phyloP scores from a whole-genome alignment of 1,140 invertebrate genomes.

The Spodoptera frugiperda region DNA sequence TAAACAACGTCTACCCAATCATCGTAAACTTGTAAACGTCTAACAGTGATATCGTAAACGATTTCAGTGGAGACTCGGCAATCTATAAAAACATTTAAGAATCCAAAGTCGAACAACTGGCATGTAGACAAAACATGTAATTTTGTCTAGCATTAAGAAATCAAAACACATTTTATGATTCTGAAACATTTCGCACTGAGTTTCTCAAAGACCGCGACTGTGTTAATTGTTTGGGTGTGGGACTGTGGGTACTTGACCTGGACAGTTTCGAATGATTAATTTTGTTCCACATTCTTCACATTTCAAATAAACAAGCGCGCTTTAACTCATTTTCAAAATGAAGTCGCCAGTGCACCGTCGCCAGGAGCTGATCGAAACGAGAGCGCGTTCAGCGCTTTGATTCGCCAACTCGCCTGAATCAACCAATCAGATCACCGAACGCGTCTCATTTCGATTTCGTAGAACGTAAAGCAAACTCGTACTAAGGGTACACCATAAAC shows the following conservation, averaged over 20 bases:
- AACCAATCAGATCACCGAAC: too few relatives aligned
- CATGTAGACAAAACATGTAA: constrained; percentile 54
- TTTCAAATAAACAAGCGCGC: background rate
- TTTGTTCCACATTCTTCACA: too few relatives aligned
- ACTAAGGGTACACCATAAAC: too few relatives aligned
- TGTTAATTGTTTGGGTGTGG: constrained; percentile 12
- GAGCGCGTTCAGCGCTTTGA: too few relatives aligned
- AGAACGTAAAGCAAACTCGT: too few relatives aligned
- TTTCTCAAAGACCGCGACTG: constrained; percentile 15
- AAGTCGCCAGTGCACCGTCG: too few relatives aligned
- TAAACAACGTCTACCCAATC: constrained; percentile 1
- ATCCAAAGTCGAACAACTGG: constrained; percentile 42
- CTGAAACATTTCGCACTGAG: constrained; percentile 22
- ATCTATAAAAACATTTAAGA: constrained; percentile 42
- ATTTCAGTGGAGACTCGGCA: constrained; percentile 7
- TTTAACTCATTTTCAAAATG: too few relatives aligned
- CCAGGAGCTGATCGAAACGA: too few relatives aligned
- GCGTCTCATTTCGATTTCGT: too few relatives aligned
- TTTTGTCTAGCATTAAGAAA: constrained; percentile 38
- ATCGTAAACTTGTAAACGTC: background rate
- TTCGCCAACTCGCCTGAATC: too few relatives aligned
- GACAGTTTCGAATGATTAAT: background rate
- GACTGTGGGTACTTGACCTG: background rate
- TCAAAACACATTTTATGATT: constrained; percentile 35
- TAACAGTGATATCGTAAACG: constrained; percentile 20